A percentile compares a stretch with the other conserved stretches of the same genome.
Conservation (phyloP, 2,797 vertebrate species). For the Phalanger gymnotis region DNA sequence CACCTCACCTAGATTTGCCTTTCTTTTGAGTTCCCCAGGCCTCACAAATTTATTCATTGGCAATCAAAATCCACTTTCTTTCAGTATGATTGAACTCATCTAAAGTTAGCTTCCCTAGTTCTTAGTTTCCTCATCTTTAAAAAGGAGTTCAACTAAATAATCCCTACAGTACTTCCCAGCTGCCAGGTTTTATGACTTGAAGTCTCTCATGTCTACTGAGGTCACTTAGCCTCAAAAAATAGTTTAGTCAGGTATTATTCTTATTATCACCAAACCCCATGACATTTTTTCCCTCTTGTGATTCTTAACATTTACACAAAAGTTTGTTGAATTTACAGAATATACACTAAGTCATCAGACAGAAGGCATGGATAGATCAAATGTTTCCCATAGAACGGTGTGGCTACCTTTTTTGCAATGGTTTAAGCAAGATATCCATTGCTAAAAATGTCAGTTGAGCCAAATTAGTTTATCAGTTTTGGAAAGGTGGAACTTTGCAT, state of each 20-base stretch:
- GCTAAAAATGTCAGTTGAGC: not conserved
- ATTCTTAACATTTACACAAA: not conserved
- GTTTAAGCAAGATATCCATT: not conserved
- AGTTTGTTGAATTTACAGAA: not conserved
- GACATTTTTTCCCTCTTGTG: not conserved
- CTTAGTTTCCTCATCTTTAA: not conserved
- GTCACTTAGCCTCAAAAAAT: not conserved
- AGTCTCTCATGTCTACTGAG: not conserved
- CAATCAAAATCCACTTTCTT: not conserved
- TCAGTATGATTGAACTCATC: not conserved
- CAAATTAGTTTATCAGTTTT: not conserved
- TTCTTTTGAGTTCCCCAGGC: not conserved
- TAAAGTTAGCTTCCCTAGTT: not conserved
- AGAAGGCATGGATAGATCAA: not conserved
- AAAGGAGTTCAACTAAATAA: not conserved
- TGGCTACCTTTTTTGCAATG: not conserved
- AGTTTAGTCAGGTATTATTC: not conserved
- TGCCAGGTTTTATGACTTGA: not conserved
- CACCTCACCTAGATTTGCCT: not conserved
- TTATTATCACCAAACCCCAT: not conserved
- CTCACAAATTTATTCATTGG: not conserved
- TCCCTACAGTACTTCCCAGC: not conserved
- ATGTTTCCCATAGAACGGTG: not conserved
- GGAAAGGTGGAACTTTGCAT: not conserved
- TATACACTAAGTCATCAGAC: not conserved